Evolutionary conservation across 2,888 invertebrate species (phyloP).

Genomic region (Ellobium chinense): DNA sequence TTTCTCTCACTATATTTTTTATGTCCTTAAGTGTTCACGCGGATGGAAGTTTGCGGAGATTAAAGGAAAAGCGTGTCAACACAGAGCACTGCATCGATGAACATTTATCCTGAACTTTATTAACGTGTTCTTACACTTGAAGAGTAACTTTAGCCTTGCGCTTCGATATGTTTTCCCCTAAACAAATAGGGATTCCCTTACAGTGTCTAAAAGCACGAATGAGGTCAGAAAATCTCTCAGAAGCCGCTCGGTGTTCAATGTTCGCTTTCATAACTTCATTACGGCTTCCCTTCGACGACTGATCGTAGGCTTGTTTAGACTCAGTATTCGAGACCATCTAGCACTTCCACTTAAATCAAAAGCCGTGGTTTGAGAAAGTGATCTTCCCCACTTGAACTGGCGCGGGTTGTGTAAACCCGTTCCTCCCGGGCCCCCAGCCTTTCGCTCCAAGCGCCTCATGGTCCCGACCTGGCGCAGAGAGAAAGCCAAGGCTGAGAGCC

Average conservation of each 20-base stretch:
- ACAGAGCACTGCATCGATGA: background rate
- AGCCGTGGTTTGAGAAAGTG: background rate
- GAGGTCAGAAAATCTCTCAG: background rate
- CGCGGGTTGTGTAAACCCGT: constrained; percentile 6
- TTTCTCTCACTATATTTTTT: too few relatives aligned
- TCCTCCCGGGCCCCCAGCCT: background rate
- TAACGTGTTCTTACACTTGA: background rate
- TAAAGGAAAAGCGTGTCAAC: background rate
- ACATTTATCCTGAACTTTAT: too few relatives aligned
- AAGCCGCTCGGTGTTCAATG: background rate
- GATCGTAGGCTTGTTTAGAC: background rate
- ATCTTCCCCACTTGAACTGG: constrained; percentile 12
- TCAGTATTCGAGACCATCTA: background rate
- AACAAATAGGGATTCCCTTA: constrained; percentile 5
- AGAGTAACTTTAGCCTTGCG: background rate
- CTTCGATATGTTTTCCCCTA: background rate
- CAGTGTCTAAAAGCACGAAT: background rate
- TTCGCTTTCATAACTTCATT: constrained; percentile 15
- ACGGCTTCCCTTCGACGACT: background rate
- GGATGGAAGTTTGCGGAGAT: too few relatives aligned
- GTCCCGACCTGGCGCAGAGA: background rate
- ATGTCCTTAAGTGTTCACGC: too few relatives aligned
- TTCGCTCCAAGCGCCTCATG: background rate
- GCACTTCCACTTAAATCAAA: constrained; percentile 13
- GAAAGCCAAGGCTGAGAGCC: background rate